phyloP scores from a whole-genome alignment of 2,888 invertebrate species.

The Siphonodentalium dalli region DNA sequence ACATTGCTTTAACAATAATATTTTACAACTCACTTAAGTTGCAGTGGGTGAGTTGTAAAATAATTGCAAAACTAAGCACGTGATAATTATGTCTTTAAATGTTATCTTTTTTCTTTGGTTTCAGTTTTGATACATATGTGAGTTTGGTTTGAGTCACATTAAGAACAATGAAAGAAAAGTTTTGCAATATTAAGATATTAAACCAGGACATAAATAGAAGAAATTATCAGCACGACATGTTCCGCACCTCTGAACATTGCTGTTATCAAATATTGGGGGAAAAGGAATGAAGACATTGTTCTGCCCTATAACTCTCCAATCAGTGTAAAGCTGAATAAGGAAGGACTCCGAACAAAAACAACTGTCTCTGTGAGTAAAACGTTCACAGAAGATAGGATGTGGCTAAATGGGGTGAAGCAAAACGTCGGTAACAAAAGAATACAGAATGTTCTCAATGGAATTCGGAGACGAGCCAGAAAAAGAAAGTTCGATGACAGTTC shows the following conservation, averaged over 20 bases:
- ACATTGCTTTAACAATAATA: too few relatives aligned
- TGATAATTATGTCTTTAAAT: too few relatives aligned
- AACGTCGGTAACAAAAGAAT: constrained; percentile 77
- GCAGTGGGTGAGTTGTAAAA: too few relatives aligned
- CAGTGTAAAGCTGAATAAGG: constrained; percentile 86
- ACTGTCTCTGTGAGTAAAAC: constrained; percentile 78
- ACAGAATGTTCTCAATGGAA: constrained; percentile 77
- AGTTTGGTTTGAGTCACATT: too few relatives aligned
- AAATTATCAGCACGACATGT: too few relatives aligned
- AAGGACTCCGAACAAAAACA: constrained; percentile 89
- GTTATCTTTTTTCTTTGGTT: too few relatives aligned
- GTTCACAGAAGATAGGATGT: constrained; percentile 80
- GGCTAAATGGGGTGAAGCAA: constrained; percentile 88
- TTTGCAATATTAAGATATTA: too few relatives aligned
- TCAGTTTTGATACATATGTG: too few relatives aligned
- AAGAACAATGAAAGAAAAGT: too few relatives aligned
- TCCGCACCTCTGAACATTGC: constrained; percentile 97
- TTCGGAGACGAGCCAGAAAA: constrained; percentile 65
- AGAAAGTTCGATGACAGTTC: constrained; percentile 18
- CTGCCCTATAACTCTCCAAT: constrained; percentile 95
- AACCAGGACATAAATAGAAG: too few relatives aligned
- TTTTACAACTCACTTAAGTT: too few relatives aligned
- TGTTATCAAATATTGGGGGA: constrained; percentile 99
- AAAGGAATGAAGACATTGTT: constrained; percentile 89
- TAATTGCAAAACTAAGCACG: too few relatives aligned